Conservation (phyloP, 2,888 invertebrate species). For the Rambutsinella grinnellia region DNA sequence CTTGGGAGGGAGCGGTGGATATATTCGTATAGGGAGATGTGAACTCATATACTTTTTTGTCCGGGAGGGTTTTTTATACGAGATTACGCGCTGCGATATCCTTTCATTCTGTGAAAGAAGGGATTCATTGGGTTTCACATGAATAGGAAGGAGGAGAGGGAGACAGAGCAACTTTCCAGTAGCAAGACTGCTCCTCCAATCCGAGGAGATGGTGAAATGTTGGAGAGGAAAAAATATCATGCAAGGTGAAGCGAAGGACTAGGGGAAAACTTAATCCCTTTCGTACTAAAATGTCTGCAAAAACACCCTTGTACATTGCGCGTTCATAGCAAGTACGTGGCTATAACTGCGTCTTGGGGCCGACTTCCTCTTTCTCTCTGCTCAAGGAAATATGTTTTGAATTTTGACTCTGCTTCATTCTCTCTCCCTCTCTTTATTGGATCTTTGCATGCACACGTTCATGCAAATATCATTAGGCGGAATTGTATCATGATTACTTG, state of each 20-base stretch:
- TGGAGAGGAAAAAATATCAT: constrained; percentile 34
- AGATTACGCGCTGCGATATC: neutral
- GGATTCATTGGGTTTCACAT: constrained; percentile 41
- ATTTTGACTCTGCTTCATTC: neutral
- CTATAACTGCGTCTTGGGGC: neutral
- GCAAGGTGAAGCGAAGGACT: too few relatives aligned
- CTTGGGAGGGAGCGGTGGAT: constrained; percentile 1
- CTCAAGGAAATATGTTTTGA: neutral
- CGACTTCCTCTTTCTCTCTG: neutral
- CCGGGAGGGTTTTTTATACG: neutral
- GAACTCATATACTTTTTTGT: too few relatives aligned
- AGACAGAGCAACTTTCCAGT: constrained; percentile 33
- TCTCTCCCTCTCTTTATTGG: constrained; percentile 10
- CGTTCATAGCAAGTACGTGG: neutral
- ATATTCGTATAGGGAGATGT: neutral
- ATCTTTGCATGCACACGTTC: constrained; percentile 19
- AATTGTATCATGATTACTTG: too few relatives aligned
- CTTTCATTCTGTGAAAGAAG: neutral
- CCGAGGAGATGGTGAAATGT: constrained; percentile 36
- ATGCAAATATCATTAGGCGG: too few relatives aligned
- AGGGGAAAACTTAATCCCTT: constrained; percentile 6
- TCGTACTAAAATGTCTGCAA: neutral
- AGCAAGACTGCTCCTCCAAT: constrained; percentile 15
- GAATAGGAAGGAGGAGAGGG: constrained; percentile 47
- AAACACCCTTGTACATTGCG: neutral